phyloP scores from a whole-genome alignment of 2,888 invertebrate genomes.

The Platycheirus rosarum region DNA sequence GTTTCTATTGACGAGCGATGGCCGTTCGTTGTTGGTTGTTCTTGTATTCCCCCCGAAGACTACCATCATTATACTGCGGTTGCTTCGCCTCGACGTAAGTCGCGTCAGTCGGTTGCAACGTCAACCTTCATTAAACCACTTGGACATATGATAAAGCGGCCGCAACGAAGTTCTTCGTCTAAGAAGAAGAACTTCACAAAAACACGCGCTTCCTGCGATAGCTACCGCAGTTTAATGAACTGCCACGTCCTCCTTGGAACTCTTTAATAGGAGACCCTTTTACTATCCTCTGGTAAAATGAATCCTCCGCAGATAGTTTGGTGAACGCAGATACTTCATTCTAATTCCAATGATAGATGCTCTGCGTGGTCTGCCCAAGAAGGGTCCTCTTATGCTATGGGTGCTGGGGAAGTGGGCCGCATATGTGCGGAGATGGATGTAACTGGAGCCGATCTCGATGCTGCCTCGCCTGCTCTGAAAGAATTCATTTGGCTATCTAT shows the following conservation, averaged over 20 bases:
- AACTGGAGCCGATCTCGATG: constrained; percentile 47
- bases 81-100: constrained; percentile 6
- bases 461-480: constrained; percentile 62
- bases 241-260: neutral
- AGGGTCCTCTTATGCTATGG: neutral
- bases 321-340: constrained; percentile 48
- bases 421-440: constrained; percentile 10
- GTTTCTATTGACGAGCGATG: constrained; percentile 35
- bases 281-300: constrained; percentile 2
- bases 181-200: constrained; percentile 16
- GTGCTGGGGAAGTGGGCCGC: constrained; percentile 18
- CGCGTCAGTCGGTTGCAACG: constrained; percentile 18
- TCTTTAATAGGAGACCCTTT: neutral
- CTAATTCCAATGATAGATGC: constrained; percentile 48
- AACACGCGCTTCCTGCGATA: constrained; percentile 7
- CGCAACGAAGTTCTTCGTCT: constrained; percentile 41
- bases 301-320: constrained; percentile 21
- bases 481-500: constrained; percentile 71
- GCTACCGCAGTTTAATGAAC: constrained; percentile 59
- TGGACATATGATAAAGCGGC: constrained; percentile 66
- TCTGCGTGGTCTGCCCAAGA: constrained; percentile 6
- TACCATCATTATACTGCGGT: constrained; percentile 54
- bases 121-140: constrained; percentile 65
- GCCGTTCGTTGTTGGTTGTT: constrained; percentile 21
- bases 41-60: constrained; percentile 34